These are phyloP conservation scores for Bellardia bayeri DNA, from an alignment of 2,888 invertebrate species.

Conservation along the genomic window DNA sequence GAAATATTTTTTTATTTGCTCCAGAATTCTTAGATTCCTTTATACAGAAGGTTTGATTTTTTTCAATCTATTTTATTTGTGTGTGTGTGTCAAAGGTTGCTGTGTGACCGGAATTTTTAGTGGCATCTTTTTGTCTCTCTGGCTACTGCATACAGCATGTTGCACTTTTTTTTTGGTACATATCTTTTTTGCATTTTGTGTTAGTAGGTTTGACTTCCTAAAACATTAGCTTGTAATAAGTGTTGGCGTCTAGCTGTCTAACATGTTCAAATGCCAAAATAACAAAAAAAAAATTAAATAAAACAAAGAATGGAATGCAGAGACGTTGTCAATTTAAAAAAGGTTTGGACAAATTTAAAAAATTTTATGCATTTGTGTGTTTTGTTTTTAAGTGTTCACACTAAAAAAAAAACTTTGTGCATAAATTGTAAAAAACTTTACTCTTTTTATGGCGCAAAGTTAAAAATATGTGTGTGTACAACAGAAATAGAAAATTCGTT, in stretches of 20 bases:
- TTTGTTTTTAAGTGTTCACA: not conserved
- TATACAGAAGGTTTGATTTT: conserved; percentile 31
- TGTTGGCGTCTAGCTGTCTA: conserved; percentile 70
- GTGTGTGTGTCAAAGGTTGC: conserved; percentile 20
- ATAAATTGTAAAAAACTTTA: not conserved
- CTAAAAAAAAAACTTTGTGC: conserved; percentile 5
- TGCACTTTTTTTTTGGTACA: conserved; percentile 26
- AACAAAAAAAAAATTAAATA: not conserved
- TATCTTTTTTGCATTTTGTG: conserved; percentile 22
- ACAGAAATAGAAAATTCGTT: not conserved
- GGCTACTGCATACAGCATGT: conserved; percentile 47
- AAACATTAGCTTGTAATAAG: conserved; percentile 59
- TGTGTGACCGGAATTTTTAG: conserved; percentile 41
- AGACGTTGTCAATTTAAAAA: conserved; percentile 8
- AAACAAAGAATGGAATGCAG: not conserved
- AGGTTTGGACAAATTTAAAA: not conserved
- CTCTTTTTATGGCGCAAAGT: not conserved
- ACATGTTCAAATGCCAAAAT: conserved; percentile 24
- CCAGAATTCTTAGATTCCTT: conserved; percentile 17
- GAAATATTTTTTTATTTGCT: conserved; percentile 23
- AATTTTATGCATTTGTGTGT: not conserved
- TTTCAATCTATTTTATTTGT: not conserved
- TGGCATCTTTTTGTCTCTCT: conserved; percentile 14
- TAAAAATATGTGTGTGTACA: not conserved
- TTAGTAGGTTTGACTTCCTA: conserved; percentile 43